Conservation (phyloP, 2,797 vertebrate species). For the Echiichthys vipera region DNA sequence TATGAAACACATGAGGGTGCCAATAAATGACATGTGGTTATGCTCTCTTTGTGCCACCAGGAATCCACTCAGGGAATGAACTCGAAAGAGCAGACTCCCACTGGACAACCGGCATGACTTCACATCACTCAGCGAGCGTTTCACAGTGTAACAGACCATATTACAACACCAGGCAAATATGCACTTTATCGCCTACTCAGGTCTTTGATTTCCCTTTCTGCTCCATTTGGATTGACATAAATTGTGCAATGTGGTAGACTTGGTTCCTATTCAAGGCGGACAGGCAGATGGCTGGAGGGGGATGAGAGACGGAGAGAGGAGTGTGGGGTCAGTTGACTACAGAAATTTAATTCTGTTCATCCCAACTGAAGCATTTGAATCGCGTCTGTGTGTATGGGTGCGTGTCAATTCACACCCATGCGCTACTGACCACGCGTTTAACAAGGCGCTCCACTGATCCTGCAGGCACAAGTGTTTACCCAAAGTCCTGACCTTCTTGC, state of each 20-base stretch:
- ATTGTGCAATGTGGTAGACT: conserved; percentile 68
- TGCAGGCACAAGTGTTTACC: conserved; percentile 75
- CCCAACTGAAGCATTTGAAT: conserved; percentile 33
- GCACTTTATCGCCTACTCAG: conserved; percentile 78
- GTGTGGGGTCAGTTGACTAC: conserved; percentile 11
- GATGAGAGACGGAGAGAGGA: conserved; percentile 2
- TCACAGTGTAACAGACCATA: conserved; percentile 68
- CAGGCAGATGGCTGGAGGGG: conserved; percentile 46
- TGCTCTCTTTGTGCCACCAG: conserved; percentile 36
- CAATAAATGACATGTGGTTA: conserved; percentile 45
- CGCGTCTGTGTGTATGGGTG: not conserved
- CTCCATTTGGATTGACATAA: conserved; percentile 77
- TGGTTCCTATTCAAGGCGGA: conserved; percentile 68
- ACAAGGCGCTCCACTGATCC: conserved; percentile 67
- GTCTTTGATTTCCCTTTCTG: conserved; percentile 76
- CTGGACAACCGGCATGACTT: conserved; percentile 57
- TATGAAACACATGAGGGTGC: conserved; percentile 37
- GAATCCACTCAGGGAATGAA: conserved; percentile 27
- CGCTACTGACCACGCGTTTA: conserved; percentile 50
- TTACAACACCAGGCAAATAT: conserved; percentile 80
- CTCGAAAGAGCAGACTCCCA: conserved; percentile 31
- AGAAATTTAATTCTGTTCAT: conserved; percentile 44
- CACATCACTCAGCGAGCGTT: conserved; percentile 61
- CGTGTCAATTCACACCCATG: conserved; percentile 24
- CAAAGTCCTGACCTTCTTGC: conserved; percentile 84